Base-by-base conservation (phyloP, 2,888 invertebrate genomes). In the Stenoptilia bipunctidactyla region DNA sequence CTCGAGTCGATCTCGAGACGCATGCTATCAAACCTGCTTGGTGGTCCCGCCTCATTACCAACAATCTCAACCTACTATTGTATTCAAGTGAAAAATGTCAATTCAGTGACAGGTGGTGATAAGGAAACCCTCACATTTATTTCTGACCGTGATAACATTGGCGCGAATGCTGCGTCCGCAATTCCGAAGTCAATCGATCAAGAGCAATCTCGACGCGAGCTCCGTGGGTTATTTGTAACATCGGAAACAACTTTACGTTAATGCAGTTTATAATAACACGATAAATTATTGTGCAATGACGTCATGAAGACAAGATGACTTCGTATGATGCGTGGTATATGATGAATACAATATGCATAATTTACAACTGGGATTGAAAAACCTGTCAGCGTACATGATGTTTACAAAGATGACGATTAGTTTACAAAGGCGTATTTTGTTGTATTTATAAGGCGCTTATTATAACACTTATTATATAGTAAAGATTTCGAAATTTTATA, bases 41-140 rank as follows among this genome's bases (percentile, higher is more conserved):
- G 80, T 82, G 82, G 82, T 80, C 82, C 66, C 69, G 62, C 72
- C 72, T 76, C 76, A 79, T 80, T 80, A 80, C 73, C 2, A n/a
- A n/a, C 9, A 9, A 30, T 30, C 30, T 30, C 30, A n/a, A 61
- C 69, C 68, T 68, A 70, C 72, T 68, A 76, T 72, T 73, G 70
- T 77, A 65, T 66, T 58, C 62, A 63, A 64, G 63, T 80, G 77
- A 82, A 80, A 77, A 79, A 82, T 79, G 75, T 72, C 65, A 59
- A 54, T 47, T 54, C 63, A 67, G 55, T 75, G 80, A 76, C 79
- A 79, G 73, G 70, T 71, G 70, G 60, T 69, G 82, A 82, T 83
- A 82, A 82, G 65, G 53, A 61, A 40, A 40, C 37, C 39, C 45
- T 43, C 43, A 37, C 41, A 36, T 41, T 39, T 13, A 15, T 45